Evolutionary conservation across 92 coral and sea anemone genomes (phyloP), one percentile per base, ranked within the genome.

Genomic region (Zoanthus solanderi): DNA sequence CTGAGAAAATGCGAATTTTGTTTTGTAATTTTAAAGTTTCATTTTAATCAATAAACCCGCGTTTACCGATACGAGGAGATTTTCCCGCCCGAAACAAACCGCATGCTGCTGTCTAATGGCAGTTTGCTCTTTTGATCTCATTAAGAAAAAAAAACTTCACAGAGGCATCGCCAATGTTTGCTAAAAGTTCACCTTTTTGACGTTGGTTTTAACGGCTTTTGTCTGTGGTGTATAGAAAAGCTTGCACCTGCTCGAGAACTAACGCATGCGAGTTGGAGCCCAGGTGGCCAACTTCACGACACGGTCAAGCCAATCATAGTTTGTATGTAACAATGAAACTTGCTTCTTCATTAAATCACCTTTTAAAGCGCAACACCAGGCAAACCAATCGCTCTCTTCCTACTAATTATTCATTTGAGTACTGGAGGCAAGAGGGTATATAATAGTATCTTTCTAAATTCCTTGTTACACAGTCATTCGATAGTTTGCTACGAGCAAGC

Each of bases 221-320:
- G 98, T 95, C 92, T 93, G 78, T 73, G 92, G 84, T 94, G 98
- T 92, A 90, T 91, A 86, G 84, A 91, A 50, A 95, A 88, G 72
- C 67, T 69, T 50, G 50, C 98, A 95, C 98, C 98, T 95, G 98
- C 90, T 68, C 15, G 50, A 30, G 7, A 84, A 85, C 44, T 86
- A 88, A 94, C 92, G 90, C 93, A 94, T 89, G 89, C 94, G 61
- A 89, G 46, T 53, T 60, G 7, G 67, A 48, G 72, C 86, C 89
- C 98, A 95, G 98, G 98, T 95, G 98, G 87, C 98, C 89, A 44
- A 83, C 92, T 84, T 88, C 87, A 93, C 95, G 91, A 93, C 95
- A 93, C 88, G 78, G 13, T 32, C 6, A 72, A 75, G 72, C 98
- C 98, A 95, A 95, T 95, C 93, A 87, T 31, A 68, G 46, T 75